Evolutionary conservation across 2,888 invertebrate species (phyloP).

Genomic region (Dicyrtoma fusca): DNA sequence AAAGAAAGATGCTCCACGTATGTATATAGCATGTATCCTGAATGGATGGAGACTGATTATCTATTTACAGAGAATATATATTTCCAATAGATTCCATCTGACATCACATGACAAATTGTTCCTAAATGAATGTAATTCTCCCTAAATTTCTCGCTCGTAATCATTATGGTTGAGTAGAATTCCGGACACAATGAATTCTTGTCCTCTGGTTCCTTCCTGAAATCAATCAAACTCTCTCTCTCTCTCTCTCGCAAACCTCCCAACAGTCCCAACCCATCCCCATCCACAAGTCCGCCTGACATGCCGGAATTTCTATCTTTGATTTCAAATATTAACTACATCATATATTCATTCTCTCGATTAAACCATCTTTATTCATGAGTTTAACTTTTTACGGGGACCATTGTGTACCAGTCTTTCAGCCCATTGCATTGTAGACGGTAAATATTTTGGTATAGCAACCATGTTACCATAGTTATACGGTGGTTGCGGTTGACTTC

Average conservation of each 20-base stretch:
- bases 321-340: slow-evolving; percentile 14
- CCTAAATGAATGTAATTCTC: slow-evolving; percentile 29
- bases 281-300: not conserved
- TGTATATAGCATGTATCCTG: too few relatives aligned
- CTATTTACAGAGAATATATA: slow-evolving; percentile 17
- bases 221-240: slow-evolving; percentile 26
- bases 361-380: too few relatives aligned
- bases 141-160: slow-evolving; percentile 22
- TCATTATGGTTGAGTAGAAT: slow-evolving; percentile 19
- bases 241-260: not conserved
- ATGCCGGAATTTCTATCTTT: slow-evolving; percentile 6
- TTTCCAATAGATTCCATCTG: slow-evolving; percentile 8
- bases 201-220: slow-evolving; percentile 30
- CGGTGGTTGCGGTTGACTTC: too few relatives aligned
- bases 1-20: too few relatives aligned
- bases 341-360: too few relatives aligned
- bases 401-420: too few relatives aligned
- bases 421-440: too few relatives aligned
- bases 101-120: slow-evolving; percentile 31
- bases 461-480: too few relatives aligned
- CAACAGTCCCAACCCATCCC: not conserved
- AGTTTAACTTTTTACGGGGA: too few relatives aligned
- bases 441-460: too few relatives aligned
- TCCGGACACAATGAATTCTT: slow-evolving; percentile 29
- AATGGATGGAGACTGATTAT: too few relatives aligned